These are phyloP conservation scores for Cheilinus undulatus DNA, from an alignment of 2,113 vertebrate genomes.

Conservation along the genomic window DNA sequence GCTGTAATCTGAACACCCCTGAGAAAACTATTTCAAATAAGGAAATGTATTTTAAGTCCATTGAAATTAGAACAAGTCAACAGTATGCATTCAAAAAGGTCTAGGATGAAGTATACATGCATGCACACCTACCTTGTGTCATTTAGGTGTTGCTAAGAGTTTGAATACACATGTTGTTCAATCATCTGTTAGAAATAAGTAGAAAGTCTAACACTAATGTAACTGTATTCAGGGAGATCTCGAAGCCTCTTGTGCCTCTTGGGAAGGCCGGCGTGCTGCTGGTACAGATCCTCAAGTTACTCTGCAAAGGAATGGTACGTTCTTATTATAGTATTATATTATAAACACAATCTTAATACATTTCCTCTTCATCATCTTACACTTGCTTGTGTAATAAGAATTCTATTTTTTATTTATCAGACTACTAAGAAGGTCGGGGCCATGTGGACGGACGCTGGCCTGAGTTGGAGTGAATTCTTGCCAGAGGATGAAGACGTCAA, in stretches of 20 bases:
- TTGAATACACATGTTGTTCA: not conserved
- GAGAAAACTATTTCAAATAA: no score
- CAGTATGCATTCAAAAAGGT: no score
- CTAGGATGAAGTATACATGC: no score
- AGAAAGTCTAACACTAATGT: not conserved
- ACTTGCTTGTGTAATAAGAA: not conserved
- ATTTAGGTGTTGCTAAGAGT: not conserved
- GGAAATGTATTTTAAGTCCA: no score
- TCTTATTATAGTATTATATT: no score
- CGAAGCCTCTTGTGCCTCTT: constrained; percentile 90
- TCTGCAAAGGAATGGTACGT: constrained; percentile 93
- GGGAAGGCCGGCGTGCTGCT: constrained; percentile 90
- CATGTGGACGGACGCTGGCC: constrained; percentile 90
- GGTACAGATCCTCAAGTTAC: constrained; percentile 89
- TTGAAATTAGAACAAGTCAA: no score
- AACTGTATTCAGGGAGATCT: constrained; percentile 87
- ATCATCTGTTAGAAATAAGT: not conserved
- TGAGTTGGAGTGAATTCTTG: constrained; percentile 95
- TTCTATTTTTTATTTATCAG: constrained; percentile 74
- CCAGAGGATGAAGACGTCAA: constrained; percentile 90
- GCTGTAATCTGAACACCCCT: no score
- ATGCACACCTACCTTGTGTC: no score
- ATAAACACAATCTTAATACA: no score
- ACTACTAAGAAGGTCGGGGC: constrained; percentile 90
- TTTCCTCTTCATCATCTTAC: not conserved